phyloP scores from a whole-genome alignment of 1,140 invertebrate genomes.

The Ostrea edulis region DNA sequence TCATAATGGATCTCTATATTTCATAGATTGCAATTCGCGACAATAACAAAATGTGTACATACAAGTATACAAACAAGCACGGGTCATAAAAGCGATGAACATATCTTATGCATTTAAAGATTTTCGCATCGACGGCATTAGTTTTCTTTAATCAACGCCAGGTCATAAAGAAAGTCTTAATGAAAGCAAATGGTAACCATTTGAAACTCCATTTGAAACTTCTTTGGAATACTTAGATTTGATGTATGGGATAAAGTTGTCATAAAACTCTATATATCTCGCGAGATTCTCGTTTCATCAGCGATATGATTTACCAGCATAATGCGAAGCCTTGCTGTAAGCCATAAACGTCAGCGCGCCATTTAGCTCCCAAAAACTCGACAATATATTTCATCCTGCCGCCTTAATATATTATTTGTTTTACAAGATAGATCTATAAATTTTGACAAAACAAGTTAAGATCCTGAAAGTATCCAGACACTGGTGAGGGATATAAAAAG shows the following conservation, averaged over 20 bases:
- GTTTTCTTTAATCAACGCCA: no score
- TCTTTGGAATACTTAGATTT: not conserved
- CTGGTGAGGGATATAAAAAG: constrained; percentile 4
- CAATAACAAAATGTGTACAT: no score
- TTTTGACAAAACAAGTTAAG: constrained; percentile 30
- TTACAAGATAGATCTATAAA: constrained; percentile 35
- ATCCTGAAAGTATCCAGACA: not conserved
- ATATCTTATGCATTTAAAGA: no score
- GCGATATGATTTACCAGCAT: not conserved
- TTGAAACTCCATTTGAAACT: not conserved
- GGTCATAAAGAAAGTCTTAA: no score
- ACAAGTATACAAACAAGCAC: no score
- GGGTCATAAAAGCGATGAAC: no score
- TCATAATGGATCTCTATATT: no score
- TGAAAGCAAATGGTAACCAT: no score
- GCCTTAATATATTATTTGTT: constrained; percentile 31
- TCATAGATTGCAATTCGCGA: no score
- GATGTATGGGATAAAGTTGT: not conserved
- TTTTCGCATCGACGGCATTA: no score
- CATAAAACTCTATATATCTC: not conserved
- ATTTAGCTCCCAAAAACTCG: not conserved
- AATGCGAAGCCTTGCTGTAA: not conserved
- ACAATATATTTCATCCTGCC: not conserved
- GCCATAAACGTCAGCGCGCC: constrained; percentile 1
- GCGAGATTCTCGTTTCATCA: constrained; percentile 5